Base-by-base conservation (phyloP, 64 coral and sea anemone genomes). In the Actinia tenebrosa region DNA sequence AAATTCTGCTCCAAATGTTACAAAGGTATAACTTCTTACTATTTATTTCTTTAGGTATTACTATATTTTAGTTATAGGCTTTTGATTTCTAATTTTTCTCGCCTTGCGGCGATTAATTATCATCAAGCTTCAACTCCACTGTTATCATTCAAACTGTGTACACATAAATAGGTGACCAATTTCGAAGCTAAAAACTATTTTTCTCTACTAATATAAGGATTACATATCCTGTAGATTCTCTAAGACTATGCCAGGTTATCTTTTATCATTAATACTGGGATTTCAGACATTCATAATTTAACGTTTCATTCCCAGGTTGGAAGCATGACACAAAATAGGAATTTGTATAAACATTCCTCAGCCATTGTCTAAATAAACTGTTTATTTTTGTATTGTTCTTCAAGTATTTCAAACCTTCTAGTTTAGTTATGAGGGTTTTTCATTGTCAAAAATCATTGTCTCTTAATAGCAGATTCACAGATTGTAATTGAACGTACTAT, bases 371-470 rank as follows among this genome's bases (percentile, higher is more conserved):
- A 75, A 69, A 30, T 75, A 75, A 3, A 20, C 9, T 50, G 79
- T 81, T 81, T 81, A 53, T 23, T 16, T 81, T n/a, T 50, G 4
- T 37, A 14, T 81, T 81, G 79, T 81, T 81, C 79, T 81, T 81
- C 11, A 53, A 81, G 44, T 81, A 81, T 81, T 81, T 81, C 79
- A 81, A 81, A 81, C 43, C 79, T 80, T n/a, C 79, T 80, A 45
- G 79, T 45, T 52, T 53, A 20, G 16, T 20, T 81, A 45, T 11
- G 27, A 79, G 16, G 77, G 16, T 7, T 26, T 13, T n/a, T 75
- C 47, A 75, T 16, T 66, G 10, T 66, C 63, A 30, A 27, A 3
- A 3, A 75, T 9, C 10, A 27, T 15, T 75, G 69, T 75, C 64
- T 75, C 3, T 58, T 11, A 58, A 58, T 58, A 11, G 56, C 56